Evolutionary conservation across 30 jellyfish, hydroid and myxozoan species (phyloP).

Genomic region (Turritopsis dohrnii): DNA sequence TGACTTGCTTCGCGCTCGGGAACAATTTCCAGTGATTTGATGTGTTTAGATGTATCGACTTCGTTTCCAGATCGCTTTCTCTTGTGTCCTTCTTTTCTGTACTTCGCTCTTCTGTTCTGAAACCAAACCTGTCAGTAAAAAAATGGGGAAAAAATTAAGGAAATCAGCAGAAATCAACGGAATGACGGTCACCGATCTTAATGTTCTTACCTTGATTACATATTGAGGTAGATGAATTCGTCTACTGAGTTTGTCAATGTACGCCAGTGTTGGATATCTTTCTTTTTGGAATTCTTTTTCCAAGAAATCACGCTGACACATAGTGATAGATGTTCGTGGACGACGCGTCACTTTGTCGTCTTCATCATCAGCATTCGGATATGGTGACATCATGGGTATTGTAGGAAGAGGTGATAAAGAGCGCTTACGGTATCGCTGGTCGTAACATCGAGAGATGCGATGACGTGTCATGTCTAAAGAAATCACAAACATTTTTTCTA

Average conservation of each 20-base stretch:
- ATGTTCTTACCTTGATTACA: conserved; percentile 25
- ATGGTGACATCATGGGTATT: background rate
- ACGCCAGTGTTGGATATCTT: conserved; percentile 26
- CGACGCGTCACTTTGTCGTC: conserved; percentile 28
- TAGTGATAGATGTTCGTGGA: conserved; percentile 33
- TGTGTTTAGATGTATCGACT: background rate
- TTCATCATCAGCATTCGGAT: conserved; percentile 7
- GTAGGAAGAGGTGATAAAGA: conserved; percentile 7
- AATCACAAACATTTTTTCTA: background rate
- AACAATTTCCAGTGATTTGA: background rate
- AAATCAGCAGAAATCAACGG: background rate
- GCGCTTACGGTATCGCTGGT: background rate
- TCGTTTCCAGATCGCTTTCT: conserved; percentile 11
- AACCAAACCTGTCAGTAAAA: conserved; percentile 26
- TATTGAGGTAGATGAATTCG: conserved; percentile 20
- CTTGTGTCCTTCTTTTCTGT: conserved; percentile 33
- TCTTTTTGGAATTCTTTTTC: conserved; percentile 36
- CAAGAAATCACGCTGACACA: conserved; percentile 30
- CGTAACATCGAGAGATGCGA: background rate
- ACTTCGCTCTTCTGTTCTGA: conserved; percentile 35
- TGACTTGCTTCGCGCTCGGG: background rate
- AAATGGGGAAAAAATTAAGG: background rate
- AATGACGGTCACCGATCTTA: background rate
- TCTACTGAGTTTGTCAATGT: conserved; percentile 15
- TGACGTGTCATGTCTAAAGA: background rate